Percentiles rank a stretch among this genome's conserved stretches.
Conservation (phyloP, 2,888 invertebrate species). For the Sepioteuthis lessoniana region DNA sequence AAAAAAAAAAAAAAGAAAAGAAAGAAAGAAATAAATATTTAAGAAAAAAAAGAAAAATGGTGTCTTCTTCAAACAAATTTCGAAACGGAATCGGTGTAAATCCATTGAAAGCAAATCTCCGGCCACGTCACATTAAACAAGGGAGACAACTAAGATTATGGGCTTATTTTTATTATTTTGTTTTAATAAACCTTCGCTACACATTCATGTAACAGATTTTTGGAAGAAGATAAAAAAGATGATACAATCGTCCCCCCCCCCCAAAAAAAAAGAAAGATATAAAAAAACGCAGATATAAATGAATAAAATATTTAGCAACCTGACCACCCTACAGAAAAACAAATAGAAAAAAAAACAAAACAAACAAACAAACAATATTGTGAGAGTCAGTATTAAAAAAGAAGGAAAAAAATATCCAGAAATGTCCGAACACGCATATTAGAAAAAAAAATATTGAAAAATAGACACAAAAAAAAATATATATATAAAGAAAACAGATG, state of each 20-base stretch:
- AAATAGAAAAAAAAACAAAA: not conserved
- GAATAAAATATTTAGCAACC: not conserved
- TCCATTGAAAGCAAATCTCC: constrained; percentile 10
- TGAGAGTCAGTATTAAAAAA: not conserved
- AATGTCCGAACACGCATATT: not conserved
- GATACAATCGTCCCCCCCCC: not conserved
- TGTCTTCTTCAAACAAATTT: not conserved
- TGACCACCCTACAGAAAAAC: not conserved
- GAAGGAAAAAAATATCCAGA: not conserved
- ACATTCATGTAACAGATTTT: not conserved
- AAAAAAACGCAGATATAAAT: too few relatives aligned
- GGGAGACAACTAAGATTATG: constrained; percentile 4
- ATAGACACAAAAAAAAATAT: not conserved
- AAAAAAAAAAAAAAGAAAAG: not conserved
- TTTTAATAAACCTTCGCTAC: not conserved
- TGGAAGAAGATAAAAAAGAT: not conserved
- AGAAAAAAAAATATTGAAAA: not conserved
- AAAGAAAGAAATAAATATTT: not conserved
- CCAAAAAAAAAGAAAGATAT: too few relatives aligned
- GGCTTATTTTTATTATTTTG: not conserved
- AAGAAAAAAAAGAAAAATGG: not conserved
- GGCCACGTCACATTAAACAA: constrained; percentile 11
- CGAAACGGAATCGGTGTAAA: not conserved
- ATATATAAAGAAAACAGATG: not conserved
- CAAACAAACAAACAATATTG: not conserved